These are phyloP conservation scores for Capromys pilorides DNA, from an alignment of 2,797 vertebrate species.

Conservation along the genomic window DNA sequence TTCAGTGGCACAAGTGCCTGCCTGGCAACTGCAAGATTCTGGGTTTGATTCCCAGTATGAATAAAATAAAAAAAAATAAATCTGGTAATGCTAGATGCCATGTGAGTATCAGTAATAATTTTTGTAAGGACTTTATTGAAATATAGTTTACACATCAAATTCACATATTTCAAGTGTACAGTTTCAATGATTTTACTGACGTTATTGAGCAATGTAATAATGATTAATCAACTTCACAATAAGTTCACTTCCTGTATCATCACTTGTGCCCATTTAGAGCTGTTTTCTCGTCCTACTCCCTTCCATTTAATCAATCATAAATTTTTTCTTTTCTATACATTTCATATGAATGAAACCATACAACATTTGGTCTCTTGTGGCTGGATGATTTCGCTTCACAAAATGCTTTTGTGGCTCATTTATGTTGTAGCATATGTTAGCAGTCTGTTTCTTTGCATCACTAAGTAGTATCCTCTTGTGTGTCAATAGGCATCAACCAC, in stretches of 20 bases:
- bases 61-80: too few species aligned
- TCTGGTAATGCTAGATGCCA: neutral
- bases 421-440: neutral
- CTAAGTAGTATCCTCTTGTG: neutral
- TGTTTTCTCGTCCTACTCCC: neutral
- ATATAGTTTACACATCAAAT: slow-evolving; percentile 9
- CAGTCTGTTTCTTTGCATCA: neutral
- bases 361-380: neutral
- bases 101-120: slow-evolving; percentile 18
- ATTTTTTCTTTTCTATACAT: slow-evolving; percentile 38
- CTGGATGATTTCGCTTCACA: neutral
- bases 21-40: too few species aligned
- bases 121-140: neutral
- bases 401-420: slow-evolving; percentile 9
- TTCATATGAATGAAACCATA: slow-evolving; percentile 1
- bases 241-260: slow-evolving; percentile 11
- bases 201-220: neutral
- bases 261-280: neutral
- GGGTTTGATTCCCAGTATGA: too few species aligned
- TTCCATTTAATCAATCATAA: neutral
- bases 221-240: neutral
- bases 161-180: slow-evolving; percentile 24
- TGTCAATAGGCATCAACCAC: neutral
- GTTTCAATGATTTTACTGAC: slow-evolving; percentile 10
- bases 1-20: too few species aligned